Conservation (phyloP, 2,888 invertebrate species). For the Himalopsyche tibetana region DNA sequence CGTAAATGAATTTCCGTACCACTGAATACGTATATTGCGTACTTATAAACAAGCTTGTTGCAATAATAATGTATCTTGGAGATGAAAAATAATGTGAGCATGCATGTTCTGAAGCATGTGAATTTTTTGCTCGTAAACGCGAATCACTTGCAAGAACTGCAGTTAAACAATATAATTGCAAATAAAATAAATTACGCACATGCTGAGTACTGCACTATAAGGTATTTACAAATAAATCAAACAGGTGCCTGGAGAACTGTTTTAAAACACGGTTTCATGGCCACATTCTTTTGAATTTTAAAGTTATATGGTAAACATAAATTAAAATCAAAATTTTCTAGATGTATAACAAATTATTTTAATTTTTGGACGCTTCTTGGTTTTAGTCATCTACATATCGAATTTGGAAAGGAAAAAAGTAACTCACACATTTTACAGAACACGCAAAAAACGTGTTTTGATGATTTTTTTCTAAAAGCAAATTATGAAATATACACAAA, state of each 20-base stretch:
- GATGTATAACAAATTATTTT: no score
- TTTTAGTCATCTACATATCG: no score
- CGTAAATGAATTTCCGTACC: no score
- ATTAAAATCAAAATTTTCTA: no score
- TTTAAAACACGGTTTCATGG: background rate
- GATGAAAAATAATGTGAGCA: slow-evolving; percentile 6
- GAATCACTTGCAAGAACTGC: slow-evolving; percentile 22
- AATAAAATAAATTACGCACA: background rate
- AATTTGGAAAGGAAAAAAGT: no score
- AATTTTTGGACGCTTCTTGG: no score
- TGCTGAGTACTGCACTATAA: background rate
- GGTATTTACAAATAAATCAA: background rate
- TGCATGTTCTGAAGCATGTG: background rate
- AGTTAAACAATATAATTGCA: slow-evolving; percentile 29
- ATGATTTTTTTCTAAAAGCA: no score
- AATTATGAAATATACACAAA: no score
- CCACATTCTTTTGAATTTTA: background rate
- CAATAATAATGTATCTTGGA: background rate
- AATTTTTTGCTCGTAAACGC: slow-evolving; percentile 18
- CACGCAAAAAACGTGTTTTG: no score
- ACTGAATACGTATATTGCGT: background rate
- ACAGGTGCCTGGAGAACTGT: background rate
- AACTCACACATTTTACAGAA: no score
- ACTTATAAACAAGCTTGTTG: background rate
- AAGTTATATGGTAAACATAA: no score